phyloP scores from a whole-genome alignment of 2,797 vertebrate genomes.

The Phoeniculus purpureus region DNA sequence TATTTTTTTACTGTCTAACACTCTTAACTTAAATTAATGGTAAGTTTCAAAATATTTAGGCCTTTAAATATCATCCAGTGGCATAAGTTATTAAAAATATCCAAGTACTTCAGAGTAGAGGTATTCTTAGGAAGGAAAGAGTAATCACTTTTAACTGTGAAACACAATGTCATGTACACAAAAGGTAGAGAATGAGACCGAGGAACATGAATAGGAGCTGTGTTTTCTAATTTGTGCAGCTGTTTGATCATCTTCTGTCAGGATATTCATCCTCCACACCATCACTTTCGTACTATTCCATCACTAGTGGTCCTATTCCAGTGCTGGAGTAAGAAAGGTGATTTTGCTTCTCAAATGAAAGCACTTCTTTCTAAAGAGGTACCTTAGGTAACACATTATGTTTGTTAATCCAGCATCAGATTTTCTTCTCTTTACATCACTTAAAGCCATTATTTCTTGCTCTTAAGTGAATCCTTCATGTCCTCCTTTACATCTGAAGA shows the following conservation, averaged over 20 bases:
- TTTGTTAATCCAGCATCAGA: background rate
- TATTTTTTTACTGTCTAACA: background rate
- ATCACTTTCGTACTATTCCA: background rate
- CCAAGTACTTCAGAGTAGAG: background rate
- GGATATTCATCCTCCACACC: background rate
- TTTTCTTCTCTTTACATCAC: background rate
- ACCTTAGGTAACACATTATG: background rate
- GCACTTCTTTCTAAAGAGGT: background rate
- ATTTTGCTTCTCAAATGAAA: background rate
- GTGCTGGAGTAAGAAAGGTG: background rate
- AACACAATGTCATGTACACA: background rate
- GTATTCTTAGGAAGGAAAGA: background rate
- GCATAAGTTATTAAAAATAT: background rate
- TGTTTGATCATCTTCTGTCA: background rate
- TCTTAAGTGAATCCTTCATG: background rate
- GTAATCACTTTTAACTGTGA: background rate
- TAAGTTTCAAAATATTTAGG: background rate
- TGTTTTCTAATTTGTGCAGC: background rate
- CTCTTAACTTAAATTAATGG: background rate
- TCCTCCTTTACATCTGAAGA: background rate
- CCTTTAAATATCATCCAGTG: background rate
- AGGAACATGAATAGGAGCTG: fast-evolving
- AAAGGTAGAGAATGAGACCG: background rate
- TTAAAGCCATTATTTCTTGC: background rate
- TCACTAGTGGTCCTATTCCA: background rate